These are phyloP conservation scores for Hystrix brachyura DNA, from an alignment of 2,113 vertebrate species.

Conservation along the genomic window DNA sequence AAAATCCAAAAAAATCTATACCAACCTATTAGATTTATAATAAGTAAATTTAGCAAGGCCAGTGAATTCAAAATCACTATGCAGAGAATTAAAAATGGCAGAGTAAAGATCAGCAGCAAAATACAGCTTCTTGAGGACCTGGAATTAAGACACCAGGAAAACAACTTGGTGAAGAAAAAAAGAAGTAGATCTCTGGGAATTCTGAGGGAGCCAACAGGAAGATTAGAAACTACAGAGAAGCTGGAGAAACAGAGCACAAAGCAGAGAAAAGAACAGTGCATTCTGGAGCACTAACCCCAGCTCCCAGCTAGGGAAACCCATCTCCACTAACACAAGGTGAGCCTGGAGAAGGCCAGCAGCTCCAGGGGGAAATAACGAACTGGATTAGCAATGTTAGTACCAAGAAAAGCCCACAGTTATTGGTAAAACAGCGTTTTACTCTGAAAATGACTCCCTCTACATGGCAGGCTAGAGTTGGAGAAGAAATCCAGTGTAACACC, in stretches of 20 bases:
- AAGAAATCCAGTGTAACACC: not conserved
- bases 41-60: not conserved
- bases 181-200: not conserved
- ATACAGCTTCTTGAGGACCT: not conserved
- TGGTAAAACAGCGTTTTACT: not conserved
- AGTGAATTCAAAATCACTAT: not conserved
- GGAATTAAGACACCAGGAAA: not conserved
- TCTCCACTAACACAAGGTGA: not conserved
- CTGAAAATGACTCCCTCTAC: not conserved
- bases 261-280: not conserved
- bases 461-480: not conserved
- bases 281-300: not conserved
- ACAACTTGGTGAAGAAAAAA: not conserved
- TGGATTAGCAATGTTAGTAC: not conserved
- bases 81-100: not conserved
- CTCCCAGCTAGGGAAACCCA: not conserved
- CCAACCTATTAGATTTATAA: not conserved
- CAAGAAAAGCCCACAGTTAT: not conserved
- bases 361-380: not conserved
- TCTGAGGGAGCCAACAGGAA: not conserved
- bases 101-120: not conserved
- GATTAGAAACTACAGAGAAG: not conserved
- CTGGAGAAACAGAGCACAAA: not conserved
- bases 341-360: not conserved
- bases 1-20: conserved; percentile 25